Percentiles rank a stretch among this genome's conserved stretches.
phyloP scores from a whole-genome alignment of 2,797 vertebrate genomes.

The Artibeus lituratus region DNA sequence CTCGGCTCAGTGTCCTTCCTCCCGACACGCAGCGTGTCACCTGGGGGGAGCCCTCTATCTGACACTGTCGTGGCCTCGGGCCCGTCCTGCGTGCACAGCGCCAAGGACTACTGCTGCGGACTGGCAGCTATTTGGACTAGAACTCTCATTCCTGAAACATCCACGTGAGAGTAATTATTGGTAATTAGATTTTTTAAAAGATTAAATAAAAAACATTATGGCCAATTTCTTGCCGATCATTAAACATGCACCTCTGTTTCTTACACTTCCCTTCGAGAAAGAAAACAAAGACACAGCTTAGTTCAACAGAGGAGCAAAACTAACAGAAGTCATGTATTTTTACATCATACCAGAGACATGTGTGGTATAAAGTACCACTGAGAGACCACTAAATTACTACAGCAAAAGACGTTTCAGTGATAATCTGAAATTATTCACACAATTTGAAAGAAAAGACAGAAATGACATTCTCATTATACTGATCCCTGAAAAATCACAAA shows the following conservation, averaged over 20 bases:
- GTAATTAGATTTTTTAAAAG: not conserved
- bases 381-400: not conserved
- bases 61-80: not conserved
- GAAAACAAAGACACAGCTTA: not conserved
- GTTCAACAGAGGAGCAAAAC: not conserved
- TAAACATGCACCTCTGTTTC: not conserved
- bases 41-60: not conserved
- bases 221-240: not conserved
- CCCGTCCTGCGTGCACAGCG: not conserved
- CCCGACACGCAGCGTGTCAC: not conserved
- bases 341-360: not conserved
- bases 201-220: not conserved
- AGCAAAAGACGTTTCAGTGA: not conserved
- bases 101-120: not conserved
- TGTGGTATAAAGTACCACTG: not conserved
- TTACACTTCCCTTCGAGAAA: not conserved
- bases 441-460: constrained; percentile 4
- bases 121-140: not conserved
- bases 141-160: not conserved
- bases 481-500: not conserved
- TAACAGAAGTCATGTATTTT: not conserved
- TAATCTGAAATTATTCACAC: not conserved
- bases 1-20: not conserved
- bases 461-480: not conserved
- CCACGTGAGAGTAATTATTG: not conserved